A percentile compares a stretch with the other conserved stretches of the same genome.
These are phyloP conservation scores for Colius striatus DNA, from an alignment of 2,113 vertebrate genomes.

Conservation along the genomic window DNA sequence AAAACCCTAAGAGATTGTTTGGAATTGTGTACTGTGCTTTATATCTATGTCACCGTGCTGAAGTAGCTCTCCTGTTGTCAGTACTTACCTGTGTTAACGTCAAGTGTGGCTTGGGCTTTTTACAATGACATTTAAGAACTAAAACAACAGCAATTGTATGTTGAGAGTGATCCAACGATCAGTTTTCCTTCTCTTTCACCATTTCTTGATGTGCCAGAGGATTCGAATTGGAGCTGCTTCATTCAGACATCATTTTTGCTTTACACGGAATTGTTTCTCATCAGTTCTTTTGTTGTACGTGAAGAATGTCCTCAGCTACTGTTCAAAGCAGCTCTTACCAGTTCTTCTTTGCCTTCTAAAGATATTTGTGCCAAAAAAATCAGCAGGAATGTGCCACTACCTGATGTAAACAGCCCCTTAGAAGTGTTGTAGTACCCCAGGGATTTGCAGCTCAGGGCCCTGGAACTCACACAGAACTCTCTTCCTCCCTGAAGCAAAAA, in stretches of 20 bases:
- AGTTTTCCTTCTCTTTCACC: neutral
- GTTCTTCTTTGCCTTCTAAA: neutral
- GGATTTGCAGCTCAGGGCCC: neutral
- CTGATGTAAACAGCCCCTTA: neutral
- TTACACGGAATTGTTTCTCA: neutral
- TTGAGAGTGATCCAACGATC: neutral
- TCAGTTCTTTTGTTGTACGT: neutral
- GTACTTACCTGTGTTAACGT: neutral
- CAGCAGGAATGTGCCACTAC: neutral
- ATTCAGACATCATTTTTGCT: neutral
- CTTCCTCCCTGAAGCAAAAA: neutral
- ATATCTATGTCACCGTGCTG: neutral
- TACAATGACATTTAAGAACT: neutral
- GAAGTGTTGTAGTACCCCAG: neutral
- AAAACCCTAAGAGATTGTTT: neutral
- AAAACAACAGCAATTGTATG: neutral
- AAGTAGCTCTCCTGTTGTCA: neutral
- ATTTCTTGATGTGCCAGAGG: neutral
- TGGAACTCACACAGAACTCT: neutral
- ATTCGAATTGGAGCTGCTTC: neutral
- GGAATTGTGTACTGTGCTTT: neutral
- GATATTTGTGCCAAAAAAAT: neutral
- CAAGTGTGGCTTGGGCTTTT: neutral
- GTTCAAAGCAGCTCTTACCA: neutral
- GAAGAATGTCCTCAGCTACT: neutral